phyloP scores from a whole-genome alignment of 2,113 vertebrate genomes.

The Proterorhinus semilunaris region DNA sequence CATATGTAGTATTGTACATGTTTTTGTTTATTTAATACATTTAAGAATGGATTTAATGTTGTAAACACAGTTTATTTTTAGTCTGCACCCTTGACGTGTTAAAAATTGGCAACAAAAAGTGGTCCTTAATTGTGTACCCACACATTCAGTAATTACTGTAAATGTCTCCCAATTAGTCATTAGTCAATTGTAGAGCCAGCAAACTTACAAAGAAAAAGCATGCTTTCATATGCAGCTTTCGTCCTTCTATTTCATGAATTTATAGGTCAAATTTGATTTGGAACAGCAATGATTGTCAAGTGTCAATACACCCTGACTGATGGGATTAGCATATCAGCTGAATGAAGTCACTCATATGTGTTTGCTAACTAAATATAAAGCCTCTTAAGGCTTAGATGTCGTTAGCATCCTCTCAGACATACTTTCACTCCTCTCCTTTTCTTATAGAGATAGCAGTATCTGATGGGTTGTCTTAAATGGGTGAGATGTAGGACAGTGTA shows the following conservation, averaged over 20 bases:
- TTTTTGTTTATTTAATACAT: too few relatives aligned
- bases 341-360: neutral
- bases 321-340: constrained; percentile 1
- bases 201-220: neutral
- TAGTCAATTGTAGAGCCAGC: neutral
- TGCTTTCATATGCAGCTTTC: neutral
- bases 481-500: constrained; percentile 75
- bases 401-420: constrained; percentile 5
- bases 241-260: neutral
- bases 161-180: neutral
- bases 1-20: too few relatives aligned
- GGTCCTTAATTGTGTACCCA: neutral
- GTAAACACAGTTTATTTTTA: neutral
- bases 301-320: constrained; percentile 2
- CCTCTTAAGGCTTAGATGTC: neutral
- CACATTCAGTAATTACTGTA: neutral
- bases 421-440: constrained; percentile 21
- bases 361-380: neutral
- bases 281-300: neutral
- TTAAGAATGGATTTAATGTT: neutral
- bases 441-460: constrained; percentile 46
- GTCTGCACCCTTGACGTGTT: neutral
- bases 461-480: constrained; percentile 67
- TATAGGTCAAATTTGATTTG: neutral
- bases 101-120: neutral